These are phyloP conservation scores for Pseudotriccus pelzelni DNA, from an alignment of 2,797 vertebrate genomes.

Conservation along the genomic window DNA sequence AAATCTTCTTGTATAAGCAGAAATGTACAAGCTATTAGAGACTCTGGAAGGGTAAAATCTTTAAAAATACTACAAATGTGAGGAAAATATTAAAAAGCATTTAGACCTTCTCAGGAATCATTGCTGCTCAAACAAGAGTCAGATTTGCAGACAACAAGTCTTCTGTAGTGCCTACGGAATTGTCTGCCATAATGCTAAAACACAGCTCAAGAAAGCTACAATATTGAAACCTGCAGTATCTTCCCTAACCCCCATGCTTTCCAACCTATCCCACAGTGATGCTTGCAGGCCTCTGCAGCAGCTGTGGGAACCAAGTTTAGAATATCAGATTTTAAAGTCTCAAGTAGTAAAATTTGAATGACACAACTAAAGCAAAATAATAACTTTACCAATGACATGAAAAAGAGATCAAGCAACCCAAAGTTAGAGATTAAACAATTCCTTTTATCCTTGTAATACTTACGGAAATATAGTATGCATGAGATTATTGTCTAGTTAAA, in stretches of 20 bases:
- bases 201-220: background rate
- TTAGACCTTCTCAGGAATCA: background rate
- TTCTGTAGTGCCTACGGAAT: background rate
- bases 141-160: background rate
- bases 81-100: background rate
- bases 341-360: background rate
- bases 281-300: background rate
- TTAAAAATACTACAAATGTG: background rate
- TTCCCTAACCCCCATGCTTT: accelerated
- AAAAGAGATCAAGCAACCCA: background rate
- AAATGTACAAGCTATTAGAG: background rate
- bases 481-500: background rate
- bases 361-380: background rate
- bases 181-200: background rate
- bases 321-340: background rate
- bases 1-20: background rate
- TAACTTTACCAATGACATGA: background rate
- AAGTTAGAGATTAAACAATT: background rate
- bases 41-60: background rate
- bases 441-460: background rate
- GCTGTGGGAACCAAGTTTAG: background rate
- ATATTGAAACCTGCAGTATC: background rate
- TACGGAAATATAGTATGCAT: background rate
- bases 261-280: background rate
- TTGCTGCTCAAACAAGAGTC: background rate